A percentile compares a stretch with the other conserved stretches of the same genome.
These are phyloP conservation scores for Diloba caeruleocephala DNA, from an alignment of 2,888 invertebrate species.

Conservation along the genomic window DNA sequence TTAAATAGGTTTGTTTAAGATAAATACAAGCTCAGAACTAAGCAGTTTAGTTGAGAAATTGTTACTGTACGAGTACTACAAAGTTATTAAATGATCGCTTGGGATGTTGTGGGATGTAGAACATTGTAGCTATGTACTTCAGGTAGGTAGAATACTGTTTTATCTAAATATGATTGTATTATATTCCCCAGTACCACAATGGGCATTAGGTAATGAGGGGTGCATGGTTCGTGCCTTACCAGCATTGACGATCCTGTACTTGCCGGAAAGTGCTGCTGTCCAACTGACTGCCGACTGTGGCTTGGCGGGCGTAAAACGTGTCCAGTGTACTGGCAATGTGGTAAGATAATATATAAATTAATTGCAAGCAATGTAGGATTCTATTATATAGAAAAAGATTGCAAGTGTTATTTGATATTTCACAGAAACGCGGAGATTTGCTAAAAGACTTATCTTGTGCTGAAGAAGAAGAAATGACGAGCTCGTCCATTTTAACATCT, in stretches of 20 bases:
- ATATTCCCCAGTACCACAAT: constrained; percentile 91
- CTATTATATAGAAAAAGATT: neutral
- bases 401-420: constrained; percentile 35
- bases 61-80: neutral
- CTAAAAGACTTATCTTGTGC: constrained; percentile 89
- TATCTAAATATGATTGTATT: neutral
- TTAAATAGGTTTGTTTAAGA: constrained; percentile 21
- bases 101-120: constrained; percentile 16
- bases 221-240: constrained; percentile 93
- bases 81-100: constrained; percentile 39
- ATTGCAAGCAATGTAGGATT: neutral
- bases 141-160: constrained; percentile 8
- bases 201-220: constrained; percentile 91
- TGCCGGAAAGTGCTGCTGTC: constrained; percentile 93
- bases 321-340: constrained; percentile 93
- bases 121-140: constrained; percentile 4
- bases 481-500: constrained; percentile 58
- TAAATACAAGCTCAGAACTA: constrained; percentile 38
- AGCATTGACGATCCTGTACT: constrained; percentile 92
- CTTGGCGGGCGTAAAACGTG: constrained; percentile 91
- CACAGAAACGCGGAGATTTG: constrained; percentile 90
- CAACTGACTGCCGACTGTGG: constrained; percentile 94
- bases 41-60: constrained; percentile 34
- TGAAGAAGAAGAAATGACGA: constrained; percentile 82
- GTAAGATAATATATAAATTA: constrained; percentile 77